phyloP scores from a whole-genome alignment of 2,888 invertebrate genomes.

The Apodemia duryi region DNA sequence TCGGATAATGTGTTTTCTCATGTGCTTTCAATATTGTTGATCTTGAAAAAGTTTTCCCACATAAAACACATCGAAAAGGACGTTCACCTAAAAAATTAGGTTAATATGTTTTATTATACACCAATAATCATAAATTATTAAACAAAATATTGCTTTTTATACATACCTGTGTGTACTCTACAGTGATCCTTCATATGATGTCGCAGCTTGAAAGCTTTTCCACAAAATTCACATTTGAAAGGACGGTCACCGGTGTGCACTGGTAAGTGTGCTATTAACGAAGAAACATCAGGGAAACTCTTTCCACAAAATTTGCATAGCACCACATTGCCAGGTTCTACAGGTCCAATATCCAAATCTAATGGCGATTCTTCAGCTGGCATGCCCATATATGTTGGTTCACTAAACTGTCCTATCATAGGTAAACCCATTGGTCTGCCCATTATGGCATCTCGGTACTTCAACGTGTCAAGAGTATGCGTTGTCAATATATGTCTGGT shows the following conservation, averaged over 20 bases:
- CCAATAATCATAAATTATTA: not conserved
- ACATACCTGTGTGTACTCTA: constrained; percentile 91
- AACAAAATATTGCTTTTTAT: not conserved
- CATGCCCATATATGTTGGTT: constrained; percentile 67
- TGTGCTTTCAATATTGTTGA: constrained; percentile 95
- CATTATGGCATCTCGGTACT: constrained; percentile 86
- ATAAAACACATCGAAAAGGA: constrained; percentile 92
- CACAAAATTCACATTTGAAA: constrained; percentile 96
- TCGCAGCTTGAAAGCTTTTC: constrained; percentile 94
- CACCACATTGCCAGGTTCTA: constrained; percentile 87
- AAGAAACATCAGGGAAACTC: constrained; percentile 93
- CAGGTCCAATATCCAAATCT: constrained; percentile 76
- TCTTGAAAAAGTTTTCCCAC: constrained; percentile 94
- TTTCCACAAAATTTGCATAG: constrained; percentile 96
- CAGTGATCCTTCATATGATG: constrained; percentile 98
- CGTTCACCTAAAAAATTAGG: constrained; percentile 82
- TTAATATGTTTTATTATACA: not conserved
- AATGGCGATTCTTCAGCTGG: constrained; percentile 81
- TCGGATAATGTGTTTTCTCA: constrained; percentile 95
- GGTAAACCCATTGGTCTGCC: constrained; percentile 61
- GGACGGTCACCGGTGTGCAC: constrained; percentile 94
- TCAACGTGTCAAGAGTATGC: constrained; percentile 92
- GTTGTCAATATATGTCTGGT: constrained; percentile 93
- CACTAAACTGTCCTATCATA: constrained; percentile 69
- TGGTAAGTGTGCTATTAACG: constrained; percentile 91